Conservation (phyloP, 2,888 invertebrate genomes). For the Podabrus alpinus region DNA sequence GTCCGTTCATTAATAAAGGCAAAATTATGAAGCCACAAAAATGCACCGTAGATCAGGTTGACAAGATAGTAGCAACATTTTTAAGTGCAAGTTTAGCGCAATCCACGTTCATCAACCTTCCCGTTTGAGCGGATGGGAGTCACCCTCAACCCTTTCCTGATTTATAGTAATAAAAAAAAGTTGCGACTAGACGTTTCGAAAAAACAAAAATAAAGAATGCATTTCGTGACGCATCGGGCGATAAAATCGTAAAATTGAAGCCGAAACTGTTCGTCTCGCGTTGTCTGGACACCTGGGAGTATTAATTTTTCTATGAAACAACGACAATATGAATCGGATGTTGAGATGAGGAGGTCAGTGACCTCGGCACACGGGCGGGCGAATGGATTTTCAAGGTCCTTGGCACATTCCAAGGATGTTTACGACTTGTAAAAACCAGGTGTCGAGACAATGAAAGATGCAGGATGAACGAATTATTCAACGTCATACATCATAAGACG, state of each 20-base stretch:
- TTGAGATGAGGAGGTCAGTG: slow-evolving; percentile 30
- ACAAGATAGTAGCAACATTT: neutral
- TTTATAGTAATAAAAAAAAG: neutral
- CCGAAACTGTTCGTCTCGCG: slow-evolving; percentile 1
- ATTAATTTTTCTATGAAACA: slow-evolving; percentile 19
- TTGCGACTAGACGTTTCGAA: neutral
- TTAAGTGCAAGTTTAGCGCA: neutral
- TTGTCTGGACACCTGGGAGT: slow-evolving; percentile 24
- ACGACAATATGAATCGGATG: slow-evolving; percentile 21
- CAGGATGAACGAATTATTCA: neutral
- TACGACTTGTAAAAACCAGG: slow-evolving; percentile 33
- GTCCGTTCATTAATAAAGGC: neutral
- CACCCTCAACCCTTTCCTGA: neutral
- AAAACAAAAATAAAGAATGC: neutral
- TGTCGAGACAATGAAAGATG: slow-evolving; percentile 27
- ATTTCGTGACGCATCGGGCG: neutral
- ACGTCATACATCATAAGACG: neutral
- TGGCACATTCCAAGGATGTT: slow-evolving; percentile 46
- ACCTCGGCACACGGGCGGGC: slow-evolving; percentile 38
- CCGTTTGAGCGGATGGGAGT: neutral
- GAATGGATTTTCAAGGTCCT: slow-evolving; percentile 47
- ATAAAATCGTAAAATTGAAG: neutral
- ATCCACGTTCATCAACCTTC: neutral
- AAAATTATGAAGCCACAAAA: too few relatives aligned
- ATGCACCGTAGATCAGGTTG: too few relatives aligned